Evolutionary conservation across 2,888 invertebrate genomes (phyloP), one percentile per base, ranked within the genome.

Genomic region (Mythimna pallens): DNA sequence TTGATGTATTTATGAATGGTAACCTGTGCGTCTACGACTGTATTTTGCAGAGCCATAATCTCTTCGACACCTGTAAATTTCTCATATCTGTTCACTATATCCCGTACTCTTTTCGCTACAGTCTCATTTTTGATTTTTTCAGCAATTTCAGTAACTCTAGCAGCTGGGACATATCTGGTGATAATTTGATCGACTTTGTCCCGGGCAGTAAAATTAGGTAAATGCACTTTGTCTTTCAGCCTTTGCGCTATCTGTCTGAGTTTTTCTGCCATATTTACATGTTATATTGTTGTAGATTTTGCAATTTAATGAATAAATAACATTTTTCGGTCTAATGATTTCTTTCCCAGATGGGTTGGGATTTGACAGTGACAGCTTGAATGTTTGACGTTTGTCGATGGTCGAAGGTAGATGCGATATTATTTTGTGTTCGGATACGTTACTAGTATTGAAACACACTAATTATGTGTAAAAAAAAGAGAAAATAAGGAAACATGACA

Each of bases 61-160:
- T 98, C 98, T 81, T 97, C 97, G 65, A 98, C 96, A 3, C 98
- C 98, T 9, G 98, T 97, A 68, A 98, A 96, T 87, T 97, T 97
- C 88, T 98, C 98, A 93, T 98, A 98, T 93, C 96, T 97, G 43
- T 91, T 90, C 62, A 97, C 97, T 66, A 97, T 81, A 65, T 97
- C 96, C 61, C 92, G 93, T 10, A 97, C 92, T 84, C 89, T 93
- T 25, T 87, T 89, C 0, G 92, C 85, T 3, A 96, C 81, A 10
- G 91, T 88, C 50, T 93, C 93, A 25, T 93, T 90, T 86, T 93
- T 95, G 10, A 96, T 92, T 75, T 89, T 95, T 66, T 95, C 95
- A 3, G 96, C 95, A 4, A 96, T 88, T 70, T 95, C 94, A 0
- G 88, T 84, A 9, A 96, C 94, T 84, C 89, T 93, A 8, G 88